Percentiles rank a stretch among this genome's conserved stretches.
phyloP scores from a whole-genome alignment of 2,113 vertebrate species.

The Steatornis caripensis region DNA sequence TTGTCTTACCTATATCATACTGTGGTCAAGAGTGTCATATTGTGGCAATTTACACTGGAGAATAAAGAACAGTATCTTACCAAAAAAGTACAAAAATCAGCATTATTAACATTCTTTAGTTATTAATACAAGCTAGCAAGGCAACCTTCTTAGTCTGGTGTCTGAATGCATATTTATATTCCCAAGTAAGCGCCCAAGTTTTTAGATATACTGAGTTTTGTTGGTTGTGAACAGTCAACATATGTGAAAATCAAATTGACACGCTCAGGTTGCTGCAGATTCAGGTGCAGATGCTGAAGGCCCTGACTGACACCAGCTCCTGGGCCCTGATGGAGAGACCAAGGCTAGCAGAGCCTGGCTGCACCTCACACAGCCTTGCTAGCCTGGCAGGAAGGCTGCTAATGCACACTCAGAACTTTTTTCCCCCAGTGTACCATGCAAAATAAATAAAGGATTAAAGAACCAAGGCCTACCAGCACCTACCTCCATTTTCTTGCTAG shows the following conservation, averaged over 20 bases:
- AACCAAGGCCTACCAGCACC: neutral
- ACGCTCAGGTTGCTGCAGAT: neutral
- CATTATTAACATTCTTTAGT: neutral
- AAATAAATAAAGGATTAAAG: neutral
- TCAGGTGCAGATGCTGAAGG: neutral
- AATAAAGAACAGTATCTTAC: neutral
- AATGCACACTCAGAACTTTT: neutral
- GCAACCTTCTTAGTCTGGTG: neutral
- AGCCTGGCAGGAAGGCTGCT: neutral
- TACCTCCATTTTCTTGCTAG: neutral
- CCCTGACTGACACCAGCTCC: rapidly evolving
- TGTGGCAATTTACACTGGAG: neutral
- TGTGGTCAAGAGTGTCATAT: neutral
- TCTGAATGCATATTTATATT: neutral
- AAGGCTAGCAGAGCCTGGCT: neutral
- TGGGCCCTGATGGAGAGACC: neutral
- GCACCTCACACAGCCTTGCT: neutral
- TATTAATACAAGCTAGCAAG: neutral
- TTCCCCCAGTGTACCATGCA: neutral
- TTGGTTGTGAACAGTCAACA: neutral
- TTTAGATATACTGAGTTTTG: neutral
- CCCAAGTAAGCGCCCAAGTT: too few species aligned
- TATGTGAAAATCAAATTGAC: rapidly evolving
- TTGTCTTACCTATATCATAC: neutral
- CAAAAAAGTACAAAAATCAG: neutral